Conservation (phyloP, 2,888 invertebrate species). For the Acronicta psi region DNA sequence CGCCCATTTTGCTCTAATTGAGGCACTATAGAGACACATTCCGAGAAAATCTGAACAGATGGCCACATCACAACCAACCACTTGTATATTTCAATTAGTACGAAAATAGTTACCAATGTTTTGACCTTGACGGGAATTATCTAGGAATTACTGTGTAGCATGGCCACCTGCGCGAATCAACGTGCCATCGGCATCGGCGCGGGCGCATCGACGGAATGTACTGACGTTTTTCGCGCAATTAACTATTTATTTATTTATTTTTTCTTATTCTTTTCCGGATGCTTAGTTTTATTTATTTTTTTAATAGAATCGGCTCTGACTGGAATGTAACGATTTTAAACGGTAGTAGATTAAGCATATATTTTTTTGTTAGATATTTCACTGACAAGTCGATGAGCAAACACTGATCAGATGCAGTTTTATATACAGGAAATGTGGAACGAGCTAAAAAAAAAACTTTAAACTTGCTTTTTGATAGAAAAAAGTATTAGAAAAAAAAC, state of each 20-base stretch:
- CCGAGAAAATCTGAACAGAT: constrained; percentile 26
- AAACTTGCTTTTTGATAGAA: no score
- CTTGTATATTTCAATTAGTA: constrained; percentile 67
- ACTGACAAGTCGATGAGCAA: constrained; percentile 2
- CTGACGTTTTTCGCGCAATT: constrained; percentile 24
- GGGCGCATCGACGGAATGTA: constrained; percentile 22
- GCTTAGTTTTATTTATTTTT: constrained; percentile 17
- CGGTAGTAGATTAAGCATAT: constrained; percentile 4
- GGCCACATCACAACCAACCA: constrained; percentile 48
- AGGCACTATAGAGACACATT: constrained; percentile 17
- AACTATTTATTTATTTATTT: constrained; percentile 9
- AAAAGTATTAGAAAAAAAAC: no score
- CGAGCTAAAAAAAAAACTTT: no score
- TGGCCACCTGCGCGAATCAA: constrained; percentile 44
- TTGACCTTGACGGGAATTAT: constrained; percentile 60
- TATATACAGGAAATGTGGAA: constrained; percentile 5
- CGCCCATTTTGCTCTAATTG: no score
- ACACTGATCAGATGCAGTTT: constrained; percentile 15
- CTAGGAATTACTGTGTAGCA: constrained; percentile 36
- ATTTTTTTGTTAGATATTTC: constrained; percentile 14
- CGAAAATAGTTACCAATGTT: constrained; percentile 60
- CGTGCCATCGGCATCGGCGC: constrained; percentile 9
- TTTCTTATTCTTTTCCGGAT: constrained; percentile 18
- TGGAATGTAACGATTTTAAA: constrained; percentile 13
- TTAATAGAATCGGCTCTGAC: constrained; percentile 2